Evolutionary conservation across 2,113 vertebrate species (phyloP), one percentile per base, ranked within the genome.

Genomic region (Coracopsis vasa): DNA sequence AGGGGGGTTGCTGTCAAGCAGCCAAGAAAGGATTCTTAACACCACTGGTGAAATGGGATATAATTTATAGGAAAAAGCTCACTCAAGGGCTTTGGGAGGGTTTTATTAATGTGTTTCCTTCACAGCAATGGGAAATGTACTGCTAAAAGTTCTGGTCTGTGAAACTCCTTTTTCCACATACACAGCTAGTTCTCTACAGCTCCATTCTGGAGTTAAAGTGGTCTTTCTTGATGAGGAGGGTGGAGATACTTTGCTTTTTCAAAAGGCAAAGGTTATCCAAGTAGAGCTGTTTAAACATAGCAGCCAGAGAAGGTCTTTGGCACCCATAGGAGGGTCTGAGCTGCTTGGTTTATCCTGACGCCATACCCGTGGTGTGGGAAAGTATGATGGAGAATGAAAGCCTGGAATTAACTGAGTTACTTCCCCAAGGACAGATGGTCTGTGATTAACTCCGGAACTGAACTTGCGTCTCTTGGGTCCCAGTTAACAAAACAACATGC

Each of bases 1-100:
- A 71, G 65, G 86, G 86, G 91, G 81, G 35, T 77, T 97, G 94
- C 86, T 97, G 50, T 93, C 86, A 87, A 70, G 89, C 66, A 29
- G 91, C 96, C 96, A 87, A 94, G 83, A 92, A 96, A 91, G 31
- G 56, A 25, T 73, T 89, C 19, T 86, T 88, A 94, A 67, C 67
- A 70, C 84, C 66, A 80, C 29, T 94, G 94, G 85, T 97, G 95
- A 95, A 96, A 94, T 56, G 19, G 70, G 70, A 95, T 86, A 58
- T 95, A 93, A 95, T 94, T 96, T 91, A 97, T 66, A 83, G 67
- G 15, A 66, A 88, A 74, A 66, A 71, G 28, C 84, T 77, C 54
- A 20, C 37, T 95, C 47, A 70, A 31, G 75, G 65, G 80, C 64
- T 95, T 94, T 95, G 41, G 31, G 74, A 82, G 7, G 19, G 1